These are phyloP conservation scores for Lasiommata megera DNA, from an alignment of 2,888 invertebrate species.

Conservation along the genomic window DNA sequence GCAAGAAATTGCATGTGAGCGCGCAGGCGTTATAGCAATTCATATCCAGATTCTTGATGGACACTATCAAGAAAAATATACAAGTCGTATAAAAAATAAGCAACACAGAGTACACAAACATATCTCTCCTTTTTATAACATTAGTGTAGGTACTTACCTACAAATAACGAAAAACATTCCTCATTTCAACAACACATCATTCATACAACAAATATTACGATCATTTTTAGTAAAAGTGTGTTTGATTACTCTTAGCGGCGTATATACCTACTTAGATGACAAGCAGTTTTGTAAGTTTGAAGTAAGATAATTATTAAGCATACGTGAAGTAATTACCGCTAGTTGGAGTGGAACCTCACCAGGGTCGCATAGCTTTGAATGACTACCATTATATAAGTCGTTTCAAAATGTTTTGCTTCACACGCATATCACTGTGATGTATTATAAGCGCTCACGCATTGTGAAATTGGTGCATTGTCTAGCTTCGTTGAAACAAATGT, in stretches of 20 bases:
- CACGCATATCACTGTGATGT: constrained; percentile 42
- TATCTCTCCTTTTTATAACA: no score
- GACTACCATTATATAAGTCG: constrained; percentile 50
- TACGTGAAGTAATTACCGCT: neutral
- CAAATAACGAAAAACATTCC: no score
- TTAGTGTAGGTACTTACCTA: no score
- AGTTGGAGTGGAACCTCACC: constrained; percentile 13
- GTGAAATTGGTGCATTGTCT: constrained; percentile 50
- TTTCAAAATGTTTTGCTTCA: constrained; percentile 65
- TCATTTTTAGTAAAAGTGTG: no score
- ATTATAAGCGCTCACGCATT: constrained; percentile 48
- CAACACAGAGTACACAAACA: no score
- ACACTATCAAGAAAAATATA: neutral
- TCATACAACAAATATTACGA: no score
- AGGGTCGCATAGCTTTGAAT: constrained; percentile 37
- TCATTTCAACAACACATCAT: no score
- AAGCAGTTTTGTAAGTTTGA: neutral
- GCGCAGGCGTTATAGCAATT: constrained; percentile 7
- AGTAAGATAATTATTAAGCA: neutral
- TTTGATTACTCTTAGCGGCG: no score
- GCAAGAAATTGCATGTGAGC: constrained; percentile 8
- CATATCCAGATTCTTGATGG: constrained; percentile 4
- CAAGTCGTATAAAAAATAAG: neutral
- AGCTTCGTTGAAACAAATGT: constrained; percentile 28
- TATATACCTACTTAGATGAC: neutral